These are phyloP conservation scores for Callorhinus ursinus DNA, from an alignment of 2,113 vertebrate genomes.

Conservation along the genomic window DNA sequence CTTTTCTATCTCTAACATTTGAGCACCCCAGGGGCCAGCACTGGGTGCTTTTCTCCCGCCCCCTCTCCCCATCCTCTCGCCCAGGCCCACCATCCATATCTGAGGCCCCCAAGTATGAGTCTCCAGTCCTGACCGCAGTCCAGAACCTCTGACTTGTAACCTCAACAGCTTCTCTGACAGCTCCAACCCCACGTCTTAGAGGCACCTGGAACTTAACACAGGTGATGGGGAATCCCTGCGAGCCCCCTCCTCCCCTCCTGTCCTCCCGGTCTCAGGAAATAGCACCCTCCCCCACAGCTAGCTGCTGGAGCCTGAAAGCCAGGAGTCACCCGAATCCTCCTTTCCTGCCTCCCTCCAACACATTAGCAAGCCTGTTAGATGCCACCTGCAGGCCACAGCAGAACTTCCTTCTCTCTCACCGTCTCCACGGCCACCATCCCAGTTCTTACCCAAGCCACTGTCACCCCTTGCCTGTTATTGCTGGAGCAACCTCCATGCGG, in stretches of 20 bases:
- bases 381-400: too few species aligned
- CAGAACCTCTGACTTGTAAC: not conserved
- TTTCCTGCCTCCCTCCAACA: not conserved
- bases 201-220: not conserved
- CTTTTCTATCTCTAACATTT: not conserved
- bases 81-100: not conserved
- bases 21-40: rapidly evolving
- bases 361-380: not conserved
- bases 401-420: not conserved
- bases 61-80: rapidly evolving
- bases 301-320: not conserved
- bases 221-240: not conserved
- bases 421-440: rapidly evolving
- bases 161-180: not conserved
- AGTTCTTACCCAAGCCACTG: not conserved
- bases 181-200: not conserved
- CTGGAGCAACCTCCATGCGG: not conserved
- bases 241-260: rapidly evolving
- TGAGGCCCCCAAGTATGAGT: not conserved
- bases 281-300: not conserved
- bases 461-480: not conserved
- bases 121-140: not conserved
- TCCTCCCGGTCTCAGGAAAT: not conserved
- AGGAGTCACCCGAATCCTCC: not conserved
- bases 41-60: too few species aligned